Conservation (phyloP, 1,140 invertebrate species). For the Aphelinus atriplicis region DNA sequence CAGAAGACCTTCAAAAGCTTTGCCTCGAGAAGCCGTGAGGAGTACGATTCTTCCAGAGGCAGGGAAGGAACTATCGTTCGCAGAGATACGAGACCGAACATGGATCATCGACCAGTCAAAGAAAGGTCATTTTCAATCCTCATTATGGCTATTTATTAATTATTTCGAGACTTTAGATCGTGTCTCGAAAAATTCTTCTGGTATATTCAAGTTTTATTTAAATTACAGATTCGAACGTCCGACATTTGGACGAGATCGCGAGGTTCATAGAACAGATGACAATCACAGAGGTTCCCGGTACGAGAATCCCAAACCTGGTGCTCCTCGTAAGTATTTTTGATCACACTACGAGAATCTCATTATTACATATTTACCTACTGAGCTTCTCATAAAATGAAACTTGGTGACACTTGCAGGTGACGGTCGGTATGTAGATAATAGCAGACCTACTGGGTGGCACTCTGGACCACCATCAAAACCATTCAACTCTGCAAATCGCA, state of each 20-base stretch:
- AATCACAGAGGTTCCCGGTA: slow-evolving; percentile 61
- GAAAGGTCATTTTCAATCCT: slow-evolving; percentile 50
- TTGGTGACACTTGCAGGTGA: slow-evolving; percentile 52
- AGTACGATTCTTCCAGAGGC: slow-evolving; percentile 7
- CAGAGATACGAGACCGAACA: slow-evolving; percentile 33
- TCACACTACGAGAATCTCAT: slow-evolving; percentile 8
- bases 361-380: slow-evolving; percentile 8
- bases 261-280: slow-evolving; percentile 62
- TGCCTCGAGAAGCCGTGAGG: too few species aligned
- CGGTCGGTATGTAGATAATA: slow-evolving; percentile 62
- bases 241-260: slow-evolving; percentile 59
- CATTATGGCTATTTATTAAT: too few species aligned
- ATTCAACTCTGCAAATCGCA: slow-evolving; percentile 62
- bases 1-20: slow-evolving; percentile 55
- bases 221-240: slow-evolving; percentile 56
- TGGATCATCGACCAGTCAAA: slow-evolving; percentile 63
- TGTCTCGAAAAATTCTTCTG: too few species aligned
- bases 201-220: slow-evolving; percentile 3
- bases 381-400: background rate
- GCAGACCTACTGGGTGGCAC: slow-evolving; percentile 61
- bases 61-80: slow-evolving; percentile 60
- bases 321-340: slow-evolving; percentile 23
- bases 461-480: slow-evolving; percentile 61
- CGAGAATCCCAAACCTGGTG: slow-evolving; percentile 58
- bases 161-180: too few species aligned